Evolutionary conservation across 1,140 invertebrate genomes (phyloP).

Genomic region (Drosophila fuyamai): DNA sequence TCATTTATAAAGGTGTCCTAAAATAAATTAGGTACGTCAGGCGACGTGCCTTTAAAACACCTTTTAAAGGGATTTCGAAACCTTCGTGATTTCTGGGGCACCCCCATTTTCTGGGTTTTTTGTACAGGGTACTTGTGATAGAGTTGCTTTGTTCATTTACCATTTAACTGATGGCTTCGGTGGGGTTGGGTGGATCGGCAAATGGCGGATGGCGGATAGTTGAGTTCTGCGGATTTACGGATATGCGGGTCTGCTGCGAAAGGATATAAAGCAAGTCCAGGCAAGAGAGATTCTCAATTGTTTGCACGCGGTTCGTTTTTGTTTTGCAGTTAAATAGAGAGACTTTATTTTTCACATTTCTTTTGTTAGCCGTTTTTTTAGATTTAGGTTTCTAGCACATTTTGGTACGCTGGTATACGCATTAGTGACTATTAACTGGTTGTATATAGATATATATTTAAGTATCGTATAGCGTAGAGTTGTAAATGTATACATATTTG

Average conservation of each 20-base stretch:
- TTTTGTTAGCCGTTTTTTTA: constrained; percentile 45
- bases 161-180: constrained; percentile 55
- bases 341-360: constrained; percentile 80
- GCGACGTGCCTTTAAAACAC: too few species aligned
- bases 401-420: constrained; percentile 55
- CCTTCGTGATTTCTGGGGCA: too few species aligned
- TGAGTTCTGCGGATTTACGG: constrained; percentile 16
- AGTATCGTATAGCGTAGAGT: constrained; percentile 46
- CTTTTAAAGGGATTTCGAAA: too few species aligned
- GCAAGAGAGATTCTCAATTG: constrained; percentile 37
- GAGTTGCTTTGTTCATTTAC: constrained; percentile 74
- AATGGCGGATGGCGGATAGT: constrained; percentile 1
- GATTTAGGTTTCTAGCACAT: constrained; percentile 54
- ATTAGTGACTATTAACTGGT: constrained; percentile 64
- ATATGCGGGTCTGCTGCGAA: constrained; percentile 34
- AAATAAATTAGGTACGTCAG: too few species aligned
- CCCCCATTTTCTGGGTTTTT: neutral
- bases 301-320: constrained; percentile 24
- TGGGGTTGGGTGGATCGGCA: neutral
- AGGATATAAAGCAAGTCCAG: constrained; percentile 51
- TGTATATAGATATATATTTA: constrained; percentile 61
- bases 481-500: constrained; percentile 40
- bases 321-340: constrained; percentile 83
- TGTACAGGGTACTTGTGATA: constrained; percentile 48
- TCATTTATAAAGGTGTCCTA: too few species aligned